Evolutionary conservation across 2,113 vertebrate species (phyloP).

Genomic region (Boulengerochromis microlepis): DNA sequence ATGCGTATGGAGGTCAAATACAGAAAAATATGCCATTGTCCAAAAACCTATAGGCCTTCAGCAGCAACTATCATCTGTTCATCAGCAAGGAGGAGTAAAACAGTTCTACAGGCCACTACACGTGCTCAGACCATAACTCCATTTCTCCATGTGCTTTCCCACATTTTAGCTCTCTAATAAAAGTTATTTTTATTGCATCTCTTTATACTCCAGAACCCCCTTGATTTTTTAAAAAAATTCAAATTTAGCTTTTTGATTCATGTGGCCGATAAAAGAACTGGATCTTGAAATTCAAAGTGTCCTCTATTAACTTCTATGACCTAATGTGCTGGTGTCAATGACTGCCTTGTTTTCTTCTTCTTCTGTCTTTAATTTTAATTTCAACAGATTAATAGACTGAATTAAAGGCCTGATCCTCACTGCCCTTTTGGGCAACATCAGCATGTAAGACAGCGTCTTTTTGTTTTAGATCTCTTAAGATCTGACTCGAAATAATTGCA

Average conservation of each 20-base stretch:
- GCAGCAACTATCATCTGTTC: neutral
- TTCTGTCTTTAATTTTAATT: neutral
- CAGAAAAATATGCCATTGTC: neutral
- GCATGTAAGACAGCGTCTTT: neutral
- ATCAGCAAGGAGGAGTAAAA: neutral
- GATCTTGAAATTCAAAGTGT: neutral
- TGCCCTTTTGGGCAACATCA: neutral
- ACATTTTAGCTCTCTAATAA: neutral
- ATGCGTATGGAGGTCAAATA: neutral
- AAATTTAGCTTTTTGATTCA: neutral
- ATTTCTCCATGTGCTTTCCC: neutral
- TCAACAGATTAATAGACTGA: neutral
- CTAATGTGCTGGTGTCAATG: neutral
- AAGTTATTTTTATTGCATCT: neutral
- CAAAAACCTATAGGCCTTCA: neutral
- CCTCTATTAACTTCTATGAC: neutral
- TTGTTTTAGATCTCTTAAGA: neutral
- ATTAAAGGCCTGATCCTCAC: neutral
- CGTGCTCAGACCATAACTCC: neutral
- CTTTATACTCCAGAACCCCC: neutral
- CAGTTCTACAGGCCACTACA: neutral
- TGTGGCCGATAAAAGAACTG: neutral
- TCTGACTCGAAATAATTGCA: neutral
- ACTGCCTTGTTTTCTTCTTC: neutral
- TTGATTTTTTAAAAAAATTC: neutral